Evolutionary conservation across 2,888 invertebrate species (phyloP).

Genomic region (Sminthurides aquaticus): DNA sequence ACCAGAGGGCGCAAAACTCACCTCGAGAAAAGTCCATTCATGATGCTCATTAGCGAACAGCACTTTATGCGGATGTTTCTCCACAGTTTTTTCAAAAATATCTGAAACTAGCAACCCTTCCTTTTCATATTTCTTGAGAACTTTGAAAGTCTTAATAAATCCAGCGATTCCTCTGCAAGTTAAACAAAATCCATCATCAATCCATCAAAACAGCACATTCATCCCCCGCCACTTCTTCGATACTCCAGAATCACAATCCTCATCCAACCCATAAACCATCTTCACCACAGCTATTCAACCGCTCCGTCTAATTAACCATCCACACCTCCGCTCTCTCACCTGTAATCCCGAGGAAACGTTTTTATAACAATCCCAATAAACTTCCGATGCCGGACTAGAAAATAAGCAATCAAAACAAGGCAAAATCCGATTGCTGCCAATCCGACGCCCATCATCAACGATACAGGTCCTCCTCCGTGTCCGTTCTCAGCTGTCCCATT

Average conservation of each 20-base stretch:
- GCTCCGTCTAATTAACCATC: too few relatives aligned
- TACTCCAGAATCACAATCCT: too few relatives aligned
- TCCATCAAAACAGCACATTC: too few relatives aligned
- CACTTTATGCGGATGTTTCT: background rate
- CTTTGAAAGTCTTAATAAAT: slow-evolving; percentile 5
- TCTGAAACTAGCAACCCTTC: background rate
- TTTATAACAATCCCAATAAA: slow-evolving; percentile 10
- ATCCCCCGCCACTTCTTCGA: too few relatives aligned
- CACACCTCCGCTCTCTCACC: too few relatives aligned
- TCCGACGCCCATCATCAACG: background rate
- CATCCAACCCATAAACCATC: too few relatives aligned
- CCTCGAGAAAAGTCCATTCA: slow-evolving; percentile 19
- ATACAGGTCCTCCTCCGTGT: too few relatives aligned
- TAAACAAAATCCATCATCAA: background rate
- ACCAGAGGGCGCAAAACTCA: too few relatives aligned
- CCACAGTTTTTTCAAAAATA: slow-evolving; percentile 13
- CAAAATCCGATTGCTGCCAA: background rate
- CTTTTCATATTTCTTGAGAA: slow-evolving; percentile 6
- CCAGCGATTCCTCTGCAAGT: slow-evolving; percentile 8
- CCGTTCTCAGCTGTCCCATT: too few relatives aligned
- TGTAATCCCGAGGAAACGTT: slow-evolving; percentile 11
- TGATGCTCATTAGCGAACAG: slow-evolving; percentile 14
- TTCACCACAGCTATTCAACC: too few relatives aligned
- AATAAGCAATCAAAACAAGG: slow-evolving; percentile 5
- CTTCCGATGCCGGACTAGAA: slow-evolving; percentile 6